phyloP scores from a whole-genome alignment of 2,888 invertebrate species.

The Eudasyphora cyanicolor region DNA sequence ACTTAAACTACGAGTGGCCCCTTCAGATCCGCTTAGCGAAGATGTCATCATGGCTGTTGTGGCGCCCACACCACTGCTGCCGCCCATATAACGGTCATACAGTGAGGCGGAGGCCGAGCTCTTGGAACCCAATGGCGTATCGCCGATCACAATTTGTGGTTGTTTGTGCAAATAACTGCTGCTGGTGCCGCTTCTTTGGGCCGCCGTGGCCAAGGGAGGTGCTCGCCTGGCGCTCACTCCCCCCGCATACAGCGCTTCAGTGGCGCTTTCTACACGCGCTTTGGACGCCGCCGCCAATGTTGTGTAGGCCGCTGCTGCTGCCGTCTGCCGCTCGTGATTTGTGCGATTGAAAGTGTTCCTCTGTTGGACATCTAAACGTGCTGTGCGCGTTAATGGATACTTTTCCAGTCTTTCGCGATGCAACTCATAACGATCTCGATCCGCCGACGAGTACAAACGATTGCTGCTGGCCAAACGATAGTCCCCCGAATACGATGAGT shows the following conservation, averaged over 20 bases:
- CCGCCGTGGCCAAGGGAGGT: slow-evolving; percentile 66
- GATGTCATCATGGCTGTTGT: slow-evolving; percentile 45
- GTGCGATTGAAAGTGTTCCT: slow-evolving; percentile 79
- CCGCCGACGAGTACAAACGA: slow-evolving; percentile 77
- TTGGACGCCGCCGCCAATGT: slow-evolving; percentile 2
- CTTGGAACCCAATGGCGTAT: slow-evolving; percentile 68
- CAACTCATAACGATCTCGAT: slow-evolving; percentile 76
- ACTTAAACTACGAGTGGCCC: slow-evolving; percentile 63
- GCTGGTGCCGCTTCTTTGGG: slow-evolving; percentile 59
- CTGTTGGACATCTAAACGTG: slow-evolving; percentile 79
- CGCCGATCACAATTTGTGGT: slow-evolving; percentile 79
- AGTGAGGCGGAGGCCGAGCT: slow-evolving; percentile 55
- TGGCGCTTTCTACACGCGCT: slow-evolving; percentile 30
- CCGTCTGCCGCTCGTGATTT: slow-evolving; percentile 80
- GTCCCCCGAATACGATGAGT: slow-evolving; percentile 70
- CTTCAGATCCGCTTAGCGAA: slow-evolving; percentile 57
- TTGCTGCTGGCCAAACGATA: slow-evolving; percentile 74
- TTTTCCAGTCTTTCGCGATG: slow-evolving; percentile 76
- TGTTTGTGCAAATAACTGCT: slow-evolving; percentile 73
- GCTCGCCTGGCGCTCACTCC: slow-evolving; percentile 53
- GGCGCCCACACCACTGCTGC: slow-evolving; percentile 26
- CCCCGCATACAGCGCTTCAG: slow-evolving; percentile 44
- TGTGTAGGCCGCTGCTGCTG: slow-evolving; percentile 42
- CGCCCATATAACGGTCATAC: slow-evolving; percentile 60
- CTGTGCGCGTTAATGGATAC: slow-evolving; percentile 77